Evolutionary conservation across 2,797 vertebrate species (phyloP), one percentile per base, ranked within the genome.

Genomic region (Sarcoramphus papa): DNA sequence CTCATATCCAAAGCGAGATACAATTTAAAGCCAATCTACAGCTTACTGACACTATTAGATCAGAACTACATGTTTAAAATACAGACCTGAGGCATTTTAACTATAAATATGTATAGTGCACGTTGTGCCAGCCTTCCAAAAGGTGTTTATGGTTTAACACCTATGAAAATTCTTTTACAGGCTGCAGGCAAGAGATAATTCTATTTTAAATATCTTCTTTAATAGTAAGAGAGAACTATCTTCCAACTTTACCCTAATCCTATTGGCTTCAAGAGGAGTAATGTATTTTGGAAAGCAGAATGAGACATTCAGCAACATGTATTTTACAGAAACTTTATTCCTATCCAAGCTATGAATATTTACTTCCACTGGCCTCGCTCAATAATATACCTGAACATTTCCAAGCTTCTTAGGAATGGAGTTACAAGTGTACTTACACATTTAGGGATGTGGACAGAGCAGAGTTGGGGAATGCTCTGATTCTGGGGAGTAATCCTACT

Each of bases 41-140:
- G 41, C 10, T 78, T 90, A 64, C 60, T 82, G 78, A 85, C 57
- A 37, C 20, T 54, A 2, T 16, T 80, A 74, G 40, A 81, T 63
- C 54, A 78, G 74, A 96, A 85, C 25, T 54, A 37, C 33, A 18
- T 9, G 31, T 85, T 95, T 83, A 90, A 95, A 93, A 96, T 72
- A 94, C 68, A 73, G 64, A 83, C 62, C 77, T 78, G 74, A 76
- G 53, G 56, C 57, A 77, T 90, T 85, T 85, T 73, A 92, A 73
- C 18, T 31, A 56, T 76, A 93, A 93, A 91, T 90, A 89, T 28
- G 28, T 65, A 51, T 72, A 91, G 37, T 12, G 5, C 53, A 88
- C 57, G 69, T 77, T 74, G 43, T 93, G 41, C 7, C 24, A 73
- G 37, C 15, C 48, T 91, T 88, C 59, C 51, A 84, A 86, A 95